Conservation (phyloP, 1,140 invertebrate genomes). For the Colletes latitarsis region DNA sequence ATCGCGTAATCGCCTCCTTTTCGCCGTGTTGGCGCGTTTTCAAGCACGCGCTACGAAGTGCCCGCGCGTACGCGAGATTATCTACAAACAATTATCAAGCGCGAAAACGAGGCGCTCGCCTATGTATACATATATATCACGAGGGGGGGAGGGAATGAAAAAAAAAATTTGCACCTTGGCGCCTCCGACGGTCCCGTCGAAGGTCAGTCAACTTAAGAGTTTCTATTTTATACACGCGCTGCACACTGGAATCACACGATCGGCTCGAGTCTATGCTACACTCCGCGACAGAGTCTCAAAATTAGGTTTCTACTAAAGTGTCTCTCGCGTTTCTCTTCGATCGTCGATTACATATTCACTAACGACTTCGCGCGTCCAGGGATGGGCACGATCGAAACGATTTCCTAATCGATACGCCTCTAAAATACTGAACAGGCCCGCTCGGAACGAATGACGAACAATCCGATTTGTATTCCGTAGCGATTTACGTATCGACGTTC, state of each 20-base stretch:
- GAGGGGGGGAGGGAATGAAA: not conserved
- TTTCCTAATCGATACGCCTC: too few relatives aligned
- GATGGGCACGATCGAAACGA: too few relatives aligned
- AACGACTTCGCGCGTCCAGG: not conserved
- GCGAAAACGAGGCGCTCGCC: conserved; percentile 34
- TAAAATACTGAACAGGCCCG: too few relatives aligned
- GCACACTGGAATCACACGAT: conserved; percentile 11
- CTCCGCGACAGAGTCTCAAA: not conserved
- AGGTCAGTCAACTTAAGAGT: conserved; percentile 49
- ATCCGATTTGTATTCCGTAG: too few relatives aligned
- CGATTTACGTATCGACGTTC: too few relatives aligned
- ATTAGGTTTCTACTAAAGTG: not conserved
- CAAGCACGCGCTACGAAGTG: not conserved
- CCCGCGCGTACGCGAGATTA: conserved; percentile 17
- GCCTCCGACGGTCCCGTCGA: conserved; percentile 31
- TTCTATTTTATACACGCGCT: conserved; percentile 55
- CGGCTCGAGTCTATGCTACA: conserved; percentile 10
- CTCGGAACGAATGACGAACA: too few relatives aligned
- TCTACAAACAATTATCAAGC: conserved; percentile 31
- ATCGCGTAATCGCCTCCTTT: conserved; percentile 36
- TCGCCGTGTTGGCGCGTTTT: not conserved
- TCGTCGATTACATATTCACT: not conserved
- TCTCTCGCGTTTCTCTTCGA: not conserved
- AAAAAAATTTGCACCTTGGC: conserved; percentile 11
- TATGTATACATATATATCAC: conserved; percentile 12